Percentiles rank a stretch among this genome's conserved stretches.
Conservation (phyloP, 2,113 vertebrate species). For the Varanus salvator region DNA sequence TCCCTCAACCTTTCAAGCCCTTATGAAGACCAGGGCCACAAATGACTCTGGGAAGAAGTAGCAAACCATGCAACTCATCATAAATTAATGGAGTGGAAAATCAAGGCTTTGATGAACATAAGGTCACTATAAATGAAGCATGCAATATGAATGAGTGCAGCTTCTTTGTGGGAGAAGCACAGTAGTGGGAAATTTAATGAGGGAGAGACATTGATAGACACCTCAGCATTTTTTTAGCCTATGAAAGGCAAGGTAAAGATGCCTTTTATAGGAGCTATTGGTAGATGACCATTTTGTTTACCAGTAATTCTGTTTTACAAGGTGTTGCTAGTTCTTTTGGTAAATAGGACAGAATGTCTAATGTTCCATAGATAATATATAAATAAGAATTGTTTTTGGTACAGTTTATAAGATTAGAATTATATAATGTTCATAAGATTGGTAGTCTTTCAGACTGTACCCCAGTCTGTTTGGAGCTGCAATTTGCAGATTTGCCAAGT, state of each 20-base stretch:
- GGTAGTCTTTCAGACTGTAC: too few species aligned
- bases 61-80: conserved; percentile 47
- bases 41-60: conserved; percentile 36
- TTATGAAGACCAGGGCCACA: conserved; percentile 29
- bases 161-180: conserved; percentile 47
- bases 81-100: conserved; percentile 57
- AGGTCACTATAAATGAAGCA: conserved; percentile 50
- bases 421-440: too few species aligned
- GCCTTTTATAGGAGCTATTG: background rate
- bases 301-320: background rate
- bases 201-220: conserved; percentile 45
- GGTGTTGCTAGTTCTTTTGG: conserved; percentile 15
- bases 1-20: conserved; percentile 38
- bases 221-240: conserved; percentile 32
- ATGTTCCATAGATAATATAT: conserved; percentile 15
- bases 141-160: conserved; percentile 48
- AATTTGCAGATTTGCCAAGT: too few species aligned
- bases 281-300: conserved; percentile 4
- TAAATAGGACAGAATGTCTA: background rate
- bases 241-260: conserved; percentile 17
- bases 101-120: conserved; percentile 61
- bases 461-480: too few species aligned
- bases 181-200: conserved; percentile 36
- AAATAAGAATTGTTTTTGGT: conserved; percentile 9
- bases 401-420: background rate